Base-by-base conservation (phyloP, 2,888 invertebrate species). In the Pherbina coryleti region DNA sequence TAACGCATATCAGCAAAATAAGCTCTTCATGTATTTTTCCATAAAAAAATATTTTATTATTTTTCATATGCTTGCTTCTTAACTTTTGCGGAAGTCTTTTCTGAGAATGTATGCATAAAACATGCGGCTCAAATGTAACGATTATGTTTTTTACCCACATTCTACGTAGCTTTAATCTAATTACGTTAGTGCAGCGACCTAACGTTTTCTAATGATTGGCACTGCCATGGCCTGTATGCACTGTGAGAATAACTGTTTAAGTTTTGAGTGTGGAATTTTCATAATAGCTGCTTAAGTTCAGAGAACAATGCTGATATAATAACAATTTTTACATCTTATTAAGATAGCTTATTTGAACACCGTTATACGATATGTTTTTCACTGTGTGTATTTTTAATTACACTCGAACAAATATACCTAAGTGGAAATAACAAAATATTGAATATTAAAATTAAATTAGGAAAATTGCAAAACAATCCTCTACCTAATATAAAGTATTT, bases 11-110 rank as follows among this genome's bases (percentile, higher is more conserved):
- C 44, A 44, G 55, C 9, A 22, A 55, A 55, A 2, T 5, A 22
- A 22, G 19, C 22, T 19, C 0, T 55, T 22, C 8, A 55, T 19
- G 3, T 55, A 3, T 55, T 55, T 55, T 55, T 55, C 17, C 5
- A 19, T n/a, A 53, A 1, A 5, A n/a, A 53, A 53, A 55, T 8
- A 22, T 14, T 17, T 51, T 17, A 51, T 3, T 17, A 55, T 55
- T 19, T 55, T 19, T 14, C 8, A 19, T 22, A 22, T 11, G 19
- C 3, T 55, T 31, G 64, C 64, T 31, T n/a, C n/a, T 66, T 34
- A 31, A 9, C n/a, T 66, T 66, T 66, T 66, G 64, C 64, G 64
- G 64, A 66, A 66, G 64, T 66, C 3, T 37, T 66, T 66, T 17
- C 19, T 34, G 7, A 34, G n/a, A 31, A n/a, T 28, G 14, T 37